A percentile compares a stretch with the other conserved stretches of the same genome.
Evolutionary conservation across 1,140 invertebrate genomes (phyloP).

Genomic region (Drosophila pachea): DNA sequence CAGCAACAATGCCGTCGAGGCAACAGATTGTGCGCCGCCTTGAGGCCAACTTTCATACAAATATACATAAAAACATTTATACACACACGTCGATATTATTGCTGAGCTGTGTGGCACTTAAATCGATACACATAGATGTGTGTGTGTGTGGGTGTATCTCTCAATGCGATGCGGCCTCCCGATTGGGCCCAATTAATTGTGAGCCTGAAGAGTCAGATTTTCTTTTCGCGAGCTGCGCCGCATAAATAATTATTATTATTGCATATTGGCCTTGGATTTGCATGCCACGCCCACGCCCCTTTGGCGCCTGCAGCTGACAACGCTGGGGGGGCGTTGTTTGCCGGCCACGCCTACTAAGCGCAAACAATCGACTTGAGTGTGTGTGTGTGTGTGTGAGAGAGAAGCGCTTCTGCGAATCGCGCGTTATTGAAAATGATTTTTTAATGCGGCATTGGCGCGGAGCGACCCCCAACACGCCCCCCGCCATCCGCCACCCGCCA

Average conservation of each 20-base stretch:
- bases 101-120: not conserved
- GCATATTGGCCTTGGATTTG: no score
- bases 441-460: constrained; percentile 64
- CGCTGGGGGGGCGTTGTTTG: not conserved
- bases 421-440: constrained; percentile 76
- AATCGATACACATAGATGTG: no score
- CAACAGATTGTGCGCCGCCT: constrained; percentile 5
- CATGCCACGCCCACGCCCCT: not conserved
- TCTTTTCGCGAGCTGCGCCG: no score
- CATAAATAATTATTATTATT: no score
- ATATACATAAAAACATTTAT: not conserved
- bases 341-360: constrained; percentile 14
- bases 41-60: not conserved
- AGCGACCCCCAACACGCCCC: not conserved
- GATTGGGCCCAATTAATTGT: no score
- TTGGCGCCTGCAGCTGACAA: not conserved
- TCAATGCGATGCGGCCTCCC: no score
- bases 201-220: no score
- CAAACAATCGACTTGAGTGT: not conserved
- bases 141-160: no score
- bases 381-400: constrained; percentile 3
- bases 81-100: not conserved
- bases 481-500: not conserved
- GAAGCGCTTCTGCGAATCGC: constrained; percentile 43
- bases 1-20: not conserved